These are phyloP conservation scores for Amblyjoppa proteus DNA, from an alignment of 2,888 invertebrate species.

Conservation along the genomic window DNA sequence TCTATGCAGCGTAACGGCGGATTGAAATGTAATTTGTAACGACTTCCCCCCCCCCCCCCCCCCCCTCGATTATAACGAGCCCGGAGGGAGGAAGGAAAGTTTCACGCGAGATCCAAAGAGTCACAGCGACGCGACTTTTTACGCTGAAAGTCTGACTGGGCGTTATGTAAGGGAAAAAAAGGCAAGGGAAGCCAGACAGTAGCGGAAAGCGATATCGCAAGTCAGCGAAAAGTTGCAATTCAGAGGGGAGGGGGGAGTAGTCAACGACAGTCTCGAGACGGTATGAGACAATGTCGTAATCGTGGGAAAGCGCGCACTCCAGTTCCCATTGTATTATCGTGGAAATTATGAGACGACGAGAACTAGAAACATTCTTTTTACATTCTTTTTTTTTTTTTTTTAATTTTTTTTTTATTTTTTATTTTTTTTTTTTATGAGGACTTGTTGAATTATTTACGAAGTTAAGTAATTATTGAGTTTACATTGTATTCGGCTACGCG, in stretches of 20 bases:
- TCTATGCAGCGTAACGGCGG: conserved; percentile 8
- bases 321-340: conserved; percentile 52
- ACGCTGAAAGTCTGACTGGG: conserved; percentile 45
- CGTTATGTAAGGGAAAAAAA: conserved; percentile 44
- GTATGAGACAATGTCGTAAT: conserved; percentile 54
- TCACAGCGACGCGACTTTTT: conserved; percentile 38
- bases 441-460: background rate
- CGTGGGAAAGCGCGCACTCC: conserved; percentile 61
- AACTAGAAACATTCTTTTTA: background rate
- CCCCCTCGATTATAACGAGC: background rate
- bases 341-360: conserved; percentile 33
- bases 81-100: conserved; percentile 59
- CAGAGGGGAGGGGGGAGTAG: background rate
- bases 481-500: too few species aligned
- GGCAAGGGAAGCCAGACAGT: conserved; percentile 45
- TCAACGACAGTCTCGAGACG: conserved; percentile 9
- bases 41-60: background rate
- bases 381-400: background rate
- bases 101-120: conserved; percentile 49
- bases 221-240: conserved; percentile 38
- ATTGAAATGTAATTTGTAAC: background rate
- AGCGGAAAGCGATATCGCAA: conserved; percentile 60
- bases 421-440: background rate
- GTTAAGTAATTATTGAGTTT: too few species aligned
- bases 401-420: too few species aligned